Conservation (phyloP, 37 sponge, comb jelly and placozoan genomes). For the Petrosia ficiformis region DNA sequence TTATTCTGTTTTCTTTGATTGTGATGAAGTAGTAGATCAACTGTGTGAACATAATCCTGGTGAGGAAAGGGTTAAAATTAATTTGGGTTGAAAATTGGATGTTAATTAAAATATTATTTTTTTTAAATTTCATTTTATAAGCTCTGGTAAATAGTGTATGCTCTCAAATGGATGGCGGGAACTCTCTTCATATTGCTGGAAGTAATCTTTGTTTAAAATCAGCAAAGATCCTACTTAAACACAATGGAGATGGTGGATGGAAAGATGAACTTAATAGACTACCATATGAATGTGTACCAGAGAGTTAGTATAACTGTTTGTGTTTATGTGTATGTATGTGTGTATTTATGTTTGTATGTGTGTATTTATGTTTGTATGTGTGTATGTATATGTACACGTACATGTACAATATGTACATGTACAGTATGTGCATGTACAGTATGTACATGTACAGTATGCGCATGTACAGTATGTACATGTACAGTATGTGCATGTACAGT, state of each 20-base stretch:
- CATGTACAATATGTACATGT: no score
- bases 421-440: no score
- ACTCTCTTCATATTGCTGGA: conserved; percentile 84
- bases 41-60: conserved; percentile 67
- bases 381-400: no score
- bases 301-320: no score
- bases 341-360: no score
- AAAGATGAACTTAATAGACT: conserved; percentile 21
- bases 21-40: conserved; percentile 46
- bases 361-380: no score
- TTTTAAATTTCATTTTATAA: conserved; percentile 2
- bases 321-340: no score
- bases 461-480: no score
- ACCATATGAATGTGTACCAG: conserved; percentile 58
- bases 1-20: conserved; percentile 93
- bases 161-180: conserved; percentile 66
- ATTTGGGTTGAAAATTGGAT: no score
- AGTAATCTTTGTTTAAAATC: conserved; percentile 51
- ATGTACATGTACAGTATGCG: no score
- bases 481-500: no score
- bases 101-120: background rate
- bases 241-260: conserved; percentile 38
- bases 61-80: conserved; percentile 4
- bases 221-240: conserved; percentile 31
- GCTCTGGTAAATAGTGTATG: conserved; percentile 53